These are phyloP conservation scores for Tichodroma muraria DNA, from an alignment of 2,113 vertebrate species.

Conservation along the genomic window DNA sequence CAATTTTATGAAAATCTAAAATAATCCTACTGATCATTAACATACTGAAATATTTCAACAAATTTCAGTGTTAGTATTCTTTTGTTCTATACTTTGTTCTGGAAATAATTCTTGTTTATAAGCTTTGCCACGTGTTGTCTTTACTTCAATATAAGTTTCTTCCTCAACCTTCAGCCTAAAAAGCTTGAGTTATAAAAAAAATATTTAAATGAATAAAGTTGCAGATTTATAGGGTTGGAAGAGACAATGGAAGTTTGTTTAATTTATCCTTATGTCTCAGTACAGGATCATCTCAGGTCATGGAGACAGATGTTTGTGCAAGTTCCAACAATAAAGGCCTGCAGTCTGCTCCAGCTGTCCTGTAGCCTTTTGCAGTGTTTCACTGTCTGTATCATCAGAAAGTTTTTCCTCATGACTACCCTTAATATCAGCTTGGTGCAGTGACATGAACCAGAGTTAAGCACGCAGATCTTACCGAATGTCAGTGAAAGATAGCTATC, in stretches of 20 bases:
- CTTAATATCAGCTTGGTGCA: not conserved
- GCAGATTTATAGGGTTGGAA: not conserved
- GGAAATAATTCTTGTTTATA: not conserved
- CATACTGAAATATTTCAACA: not conserved
- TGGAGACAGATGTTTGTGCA: conserved; percentile 5
- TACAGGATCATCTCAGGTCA: not conserved
- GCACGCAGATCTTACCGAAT: not conserved
- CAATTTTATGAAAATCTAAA: not conserved
- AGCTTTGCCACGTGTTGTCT: not conserved
- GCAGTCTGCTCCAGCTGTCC: not conserved
- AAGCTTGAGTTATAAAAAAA: not conserved
- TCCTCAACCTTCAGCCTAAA: not conserved
- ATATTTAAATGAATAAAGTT: not conserved
- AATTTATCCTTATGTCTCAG: not conserved
- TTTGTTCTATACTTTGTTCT: not conserved
- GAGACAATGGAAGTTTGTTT: not conserved
- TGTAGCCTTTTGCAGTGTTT: not conserved
- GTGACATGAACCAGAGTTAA: not conserved
- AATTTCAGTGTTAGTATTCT: not conserved
- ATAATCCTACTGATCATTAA: not conserved
- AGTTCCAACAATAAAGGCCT: not conserved
- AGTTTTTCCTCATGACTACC: not conserved
- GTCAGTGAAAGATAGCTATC: not conserved
- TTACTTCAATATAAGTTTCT: not conserved
- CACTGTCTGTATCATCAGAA: not conserved